Percentiles rank a stretch among this genome's conserved stretches.
These are phyloP conservation scores for Apis laboriosa DNA, from an alignment of 1,140 invertebrate genomes.

Conservation along the genomic window DNA sequence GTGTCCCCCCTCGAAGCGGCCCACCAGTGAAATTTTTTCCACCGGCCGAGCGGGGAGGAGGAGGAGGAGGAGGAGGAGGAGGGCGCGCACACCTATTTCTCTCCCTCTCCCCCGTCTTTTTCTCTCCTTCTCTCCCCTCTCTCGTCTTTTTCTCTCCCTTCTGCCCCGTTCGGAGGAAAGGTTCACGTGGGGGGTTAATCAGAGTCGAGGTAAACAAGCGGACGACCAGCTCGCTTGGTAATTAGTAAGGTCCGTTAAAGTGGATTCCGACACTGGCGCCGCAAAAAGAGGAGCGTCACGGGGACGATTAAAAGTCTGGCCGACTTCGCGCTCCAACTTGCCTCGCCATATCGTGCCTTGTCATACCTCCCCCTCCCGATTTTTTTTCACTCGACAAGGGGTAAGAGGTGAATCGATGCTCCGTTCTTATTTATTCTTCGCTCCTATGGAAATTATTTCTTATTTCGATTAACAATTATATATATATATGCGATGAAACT, in stretches of 20 bases:
- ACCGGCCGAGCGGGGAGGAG: background rate
- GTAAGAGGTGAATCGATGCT: too few species aligned
- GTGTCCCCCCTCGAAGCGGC: background rate
- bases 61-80: background rate
- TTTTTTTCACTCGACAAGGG: background rate
- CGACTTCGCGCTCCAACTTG: slow-evolving; percentile 27
- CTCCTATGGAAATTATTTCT: too few species aligned
- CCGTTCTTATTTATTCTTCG: too few species aligned
- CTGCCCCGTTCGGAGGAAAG: background rate
- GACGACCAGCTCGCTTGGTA: slow-evolving; percentile 63
- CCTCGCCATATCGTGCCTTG: background rate
- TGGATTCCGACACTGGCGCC: slow-evolving; percentile 63
- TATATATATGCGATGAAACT: too few species aligned
- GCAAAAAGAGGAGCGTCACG: slow-evolving; percentile 56
- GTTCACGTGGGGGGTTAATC: slow-evolving; percentile 67
- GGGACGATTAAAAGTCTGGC: slow-evolving; percentile 59
- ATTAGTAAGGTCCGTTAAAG: slow-evolving; percentile 72
- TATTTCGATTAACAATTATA: too few species aligned
- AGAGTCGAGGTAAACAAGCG: slow-evolving; percentile 72
- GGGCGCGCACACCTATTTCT: background rate
- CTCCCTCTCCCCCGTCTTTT: background rate
- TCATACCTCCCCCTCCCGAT: background rate
- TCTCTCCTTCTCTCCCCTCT: background rate
- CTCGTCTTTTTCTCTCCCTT: background rate
- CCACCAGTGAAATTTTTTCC: slow-evolving; percentile 32